Evolutionary conservation across 2,888 invertebrate genomes (phyloP), one percentile per base, ranked within the genome.

Genomic region (Chirona hameri): DNA sequence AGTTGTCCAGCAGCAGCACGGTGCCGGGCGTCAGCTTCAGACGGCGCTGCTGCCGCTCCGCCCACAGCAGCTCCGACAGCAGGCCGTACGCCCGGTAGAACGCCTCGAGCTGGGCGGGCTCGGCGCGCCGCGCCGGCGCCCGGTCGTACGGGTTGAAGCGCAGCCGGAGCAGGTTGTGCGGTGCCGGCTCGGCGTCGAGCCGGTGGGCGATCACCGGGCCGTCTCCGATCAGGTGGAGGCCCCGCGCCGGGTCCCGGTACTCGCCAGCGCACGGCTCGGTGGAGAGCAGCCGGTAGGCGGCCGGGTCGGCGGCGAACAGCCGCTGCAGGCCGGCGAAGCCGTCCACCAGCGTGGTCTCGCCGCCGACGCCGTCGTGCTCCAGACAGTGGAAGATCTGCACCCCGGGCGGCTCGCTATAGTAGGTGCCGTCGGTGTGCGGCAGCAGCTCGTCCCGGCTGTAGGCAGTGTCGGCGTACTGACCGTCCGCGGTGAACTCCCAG

Each of bases 381-480:
- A 92, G 86, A 85, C 91, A 91, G 86, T 93, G 92, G 82, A 93
- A 90, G 7, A 91, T 90, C 87, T 92, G 91, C 55, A 91, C 86
- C 0, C 89, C 94, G 81, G 93, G 91, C 0, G 94, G 91, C 87
- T 93, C 92, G 82, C 91, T 91, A 85, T 93, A 93, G 86, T 95
- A 95, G 0, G 94, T 94, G 82, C 92, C 93, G 86, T 95, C 95
- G 5, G 92, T 94, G 86, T 95, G 95, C 0, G 92, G 90, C 4
- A 92, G 92, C 0, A 95, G 88, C 27, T 90, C 90, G 5, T 91
- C 88, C 82, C 90, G 92, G 0, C 92, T 91, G 86, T 94, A 95
- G 0, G 95, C 93, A 0, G 93, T 93, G 86, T 95, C 95, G 0
- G 91, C 91, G 85, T 92, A 92, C 9, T 90, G 90, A 21, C 89